Evolutionary conservation across 2,797 vertebrate species (phyloP), one percentile per base, ranked within the genome.

Genomic region (Myripristis murdjan): DNA sequence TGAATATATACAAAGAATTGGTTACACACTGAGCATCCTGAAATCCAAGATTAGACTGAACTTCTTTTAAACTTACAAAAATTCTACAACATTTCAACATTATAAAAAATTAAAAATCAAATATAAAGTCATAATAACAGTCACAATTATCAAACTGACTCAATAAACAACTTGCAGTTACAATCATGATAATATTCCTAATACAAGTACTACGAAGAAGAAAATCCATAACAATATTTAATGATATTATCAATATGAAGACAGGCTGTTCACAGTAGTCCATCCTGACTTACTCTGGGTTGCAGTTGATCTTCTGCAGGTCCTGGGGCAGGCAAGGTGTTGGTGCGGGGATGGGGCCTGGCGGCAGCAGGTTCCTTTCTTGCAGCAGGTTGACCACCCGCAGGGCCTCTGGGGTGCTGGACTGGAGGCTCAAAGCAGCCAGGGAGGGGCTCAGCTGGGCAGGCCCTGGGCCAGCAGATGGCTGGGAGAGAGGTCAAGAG

Each of bases 361-460:
- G 65, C 20, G 97, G 96, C 77, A 99, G 95, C 76, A 98, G 93
- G 90, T 96, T 99, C 82, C 97, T 96, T 77, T 99, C 97, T 93
- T 99, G 98, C 79, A 99, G 95, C 81, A 99, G 96, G 92, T 99
- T 98, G 73, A 98, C 90, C 74, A 96, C 93, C 87, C 96, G 93
- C 79, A 97, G 92, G 23, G 95, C 93, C 84, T 99, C 98, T 1
- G 97, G 95, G 73, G 96, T 96, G 55, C 83, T 90, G 5, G 92
- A 87, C 84, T 95, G 94, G 71, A 99, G 95, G 78, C 92, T 97
- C 88, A 99, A 85, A 69, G 93, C 87, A 18, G 95, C 93, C 91
- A 99, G 84, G 35, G 96, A 95, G 2, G 95, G 84, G 79, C 95
- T 94, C 84, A 99, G 92, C 70, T 97, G 95, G 83, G 95, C 95